A percentile compares a stretch with the other conserved stretches of the same genome.
phyloP scores from a whole-genome alignment of 2,797 vertebrate species.

The Smutsia gigantea region DNA sequence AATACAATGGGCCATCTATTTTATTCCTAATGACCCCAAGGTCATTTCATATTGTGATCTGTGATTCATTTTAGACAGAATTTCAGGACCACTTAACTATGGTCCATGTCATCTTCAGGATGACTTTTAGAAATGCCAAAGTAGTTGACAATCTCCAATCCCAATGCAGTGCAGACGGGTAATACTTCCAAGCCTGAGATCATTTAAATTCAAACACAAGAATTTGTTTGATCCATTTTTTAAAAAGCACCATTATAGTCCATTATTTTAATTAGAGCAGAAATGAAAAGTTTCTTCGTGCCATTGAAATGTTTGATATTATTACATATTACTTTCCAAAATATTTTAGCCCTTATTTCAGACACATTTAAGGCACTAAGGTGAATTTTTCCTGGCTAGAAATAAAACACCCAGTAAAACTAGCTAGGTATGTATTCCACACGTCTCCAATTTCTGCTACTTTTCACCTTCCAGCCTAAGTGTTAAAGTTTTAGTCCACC shows the following conservation, averaged over 20 bases:
- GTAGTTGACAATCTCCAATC: background rate
- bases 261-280: conserved; percentile 61
- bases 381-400: conserved; percentile 52
- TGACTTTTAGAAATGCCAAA: background rate
- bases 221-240: conserved; percentile 17
- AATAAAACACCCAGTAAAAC: conserved; percentile 68
- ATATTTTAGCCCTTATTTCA: conserved; percentile 59
- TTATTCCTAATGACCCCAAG: background rate
- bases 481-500: background rate
- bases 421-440: background rate
- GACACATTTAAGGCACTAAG: conserved; percentile 32
- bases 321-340: conserved; percentile 58
- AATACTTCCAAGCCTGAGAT: background rate
- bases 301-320: conserved; percentile 32
- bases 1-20: background rate
- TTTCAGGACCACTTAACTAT: background rate
- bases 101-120: background rate
- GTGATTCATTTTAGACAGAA: background rate
- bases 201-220: background rate
- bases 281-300: conserved; percentile 43
- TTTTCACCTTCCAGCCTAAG: background rate
- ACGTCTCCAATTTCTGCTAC: conserved; percentile 1
- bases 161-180: background rate
- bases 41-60: background rate
- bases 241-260: background rate